These are phyloP conservation scores for Notarius quadriscutis DNA, from an alignment of 2,113 vertebrate species.

Conservation along the genomic window DNA sequence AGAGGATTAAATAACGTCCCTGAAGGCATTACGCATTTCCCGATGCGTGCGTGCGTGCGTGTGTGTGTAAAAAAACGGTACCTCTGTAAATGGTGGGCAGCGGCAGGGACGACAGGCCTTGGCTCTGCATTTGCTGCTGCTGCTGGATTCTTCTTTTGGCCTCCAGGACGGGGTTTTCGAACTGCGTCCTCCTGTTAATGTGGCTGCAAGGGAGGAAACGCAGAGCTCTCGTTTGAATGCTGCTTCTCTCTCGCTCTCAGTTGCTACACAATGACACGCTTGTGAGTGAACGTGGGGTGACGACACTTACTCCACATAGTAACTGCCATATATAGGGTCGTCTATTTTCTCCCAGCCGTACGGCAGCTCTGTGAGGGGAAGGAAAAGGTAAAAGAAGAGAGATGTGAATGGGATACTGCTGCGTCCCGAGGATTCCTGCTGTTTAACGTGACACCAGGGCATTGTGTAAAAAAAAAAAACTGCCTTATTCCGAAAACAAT, in stretches of 20 bases:
- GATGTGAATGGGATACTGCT: constrained; percentile 3
- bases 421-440: not conserved
- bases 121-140: constrained; percentile 93
- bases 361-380: constrained; percentile 87
- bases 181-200: constrained; percentile 99
- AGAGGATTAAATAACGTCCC: not conserved
- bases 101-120: constrained; percentile 91
- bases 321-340: constrained; percentile 98
- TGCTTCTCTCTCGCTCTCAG: constrained; percentile 34
- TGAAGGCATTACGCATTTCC: not conserved
- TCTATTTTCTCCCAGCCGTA: constrained; percentile 99
- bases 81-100: constrained; percentile 94
- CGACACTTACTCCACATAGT: constrained; percentile 97
- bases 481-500: not conserved
- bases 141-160: constrained; percentile 97
- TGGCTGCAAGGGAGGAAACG: constrained; percentile 76
- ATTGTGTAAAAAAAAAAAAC: not conserved
- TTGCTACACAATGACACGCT: constrained; percentile 17
- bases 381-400: constrained; percentile 61
- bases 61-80: constrained; percentile 58
- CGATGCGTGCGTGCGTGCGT: not conserved
- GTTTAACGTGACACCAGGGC: not conserved
- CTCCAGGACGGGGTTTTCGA: constrained; percentile 98
- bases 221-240: constrained; percentile 42
- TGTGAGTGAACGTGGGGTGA: constrained; percentile 65